Evolutionary conservation across 2,797 vertebrate species (phyloP), one percentile per base, ranked within the genome.

Genomic region (Schizopygopsis malacanthus): DNA sequence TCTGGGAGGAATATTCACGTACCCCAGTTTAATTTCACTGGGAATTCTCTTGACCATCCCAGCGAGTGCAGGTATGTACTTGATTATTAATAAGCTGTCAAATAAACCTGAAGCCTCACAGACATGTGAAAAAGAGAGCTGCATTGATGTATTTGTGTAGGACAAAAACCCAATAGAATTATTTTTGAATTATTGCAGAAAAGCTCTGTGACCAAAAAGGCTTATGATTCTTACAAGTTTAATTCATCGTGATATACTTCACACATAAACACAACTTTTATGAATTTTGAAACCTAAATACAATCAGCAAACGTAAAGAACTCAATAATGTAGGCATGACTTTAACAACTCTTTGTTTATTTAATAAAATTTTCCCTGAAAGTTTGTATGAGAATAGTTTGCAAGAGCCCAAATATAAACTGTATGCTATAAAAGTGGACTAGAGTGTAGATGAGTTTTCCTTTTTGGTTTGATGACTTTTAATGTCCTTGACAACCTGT

Each of bases 31-130:
- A 75, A 91, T 91, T 59, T 91, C 91, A 6, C 52, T 93, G 7
- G 91, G 91, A 10, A 76, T 90, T 76, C 81, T 93, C 22, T 85
- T 92, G 65, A 92, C 90, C 8, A 75, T 93, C 59, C 92, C 92
- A 78, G 88, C 90, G 0, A 93, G 88, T 63, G 76, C 87, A 84
- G 92, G 92, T 93, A 89, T 75, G 56, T 50, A 52, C 69, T 67
- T 72, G 20, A 15, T 16, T 33, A n/a, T 39, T 16, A 18, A 81
- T 15, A 16, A 59, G 33, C 22, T 4, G 1, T 37, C 16, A 25
- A 28, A 67, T n/a, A 12, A 6, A 77, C 33, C 15, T 52, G 41
- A 83, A 52, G 15, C 28, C 28, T 83, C 11, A 22, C n/a, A 72
- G 4, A 33, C 12, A 61, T 61, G 10, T 65, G 22, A 28, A 15